These are phyloP conservation scores for Liodrosophila aerea DNA, from an alignment of 2,888 invertebrate species.

Conservation along the genomic window DNA sequence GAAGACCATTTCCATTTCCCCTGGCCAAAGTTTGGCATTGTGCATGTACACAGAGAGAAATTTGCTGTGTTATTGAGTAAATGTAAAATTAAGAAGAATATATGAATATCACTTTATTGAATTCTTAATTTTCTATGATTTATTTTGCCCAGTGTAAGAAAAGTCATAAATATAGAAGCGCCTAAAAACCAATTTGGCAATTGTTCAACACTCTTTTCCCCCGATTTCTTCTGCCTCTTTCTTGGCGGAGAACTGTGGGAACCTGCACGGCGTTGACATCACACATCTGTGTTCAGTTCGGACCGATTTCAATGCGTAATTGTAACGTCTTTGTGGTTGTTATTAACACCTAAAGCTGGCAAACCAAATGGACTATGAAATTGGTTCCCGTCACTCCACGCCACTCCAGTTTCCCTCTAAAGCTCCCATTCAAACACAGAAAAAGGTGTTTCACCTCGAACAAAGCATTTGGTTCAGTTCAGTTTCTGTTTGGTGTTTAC, in stretches of 20 bases:
- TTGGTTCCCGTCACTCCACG: conserved; percentile 7
- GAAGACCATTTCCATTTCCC: conserved; percentile 53
- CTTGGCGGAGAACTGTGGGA: conserved; percentile 56
- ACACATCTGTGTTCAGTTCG: conserved; percentile 58
- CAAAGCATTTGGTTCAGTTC: conserved; percentile 68
- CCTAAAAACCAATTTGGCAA: conserved; percentile 69
- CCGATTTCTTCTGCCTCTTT: background rate
- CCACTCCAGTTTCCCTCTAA: background rate
- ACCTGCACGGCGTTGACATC: conserved; percentile 68
- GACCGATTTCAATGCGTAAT: conserved; percentile 77
- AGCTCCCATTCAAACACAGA: no score
- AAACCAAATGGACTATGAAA: conserved; percentile 79
- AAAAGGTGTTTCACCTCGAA: conserved; percentile 60
- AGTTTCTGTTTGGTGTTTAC: conserved; percentile 26
- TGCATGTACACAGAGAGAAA: no score
- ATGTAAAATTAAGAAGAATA: no score
- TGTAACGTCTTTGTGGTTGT: conserved; percentile 78
- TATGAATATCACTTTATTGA: no score
- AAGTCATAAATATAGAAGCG: background rate
- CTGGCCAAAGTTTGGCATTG: background rate
- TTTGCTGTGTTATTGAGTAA: background rate
- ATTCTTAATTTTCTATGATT: no score
- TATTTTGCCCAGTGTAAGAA: no score
- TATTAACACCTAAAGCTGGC: conserved; percentile 71
- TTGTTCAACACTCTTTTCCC: conserved; percentile 58